Evolutionary conservation across 1,140 invertebrate genomes (phyloP).

Genomic region (Drosophila pachea): DNA sequence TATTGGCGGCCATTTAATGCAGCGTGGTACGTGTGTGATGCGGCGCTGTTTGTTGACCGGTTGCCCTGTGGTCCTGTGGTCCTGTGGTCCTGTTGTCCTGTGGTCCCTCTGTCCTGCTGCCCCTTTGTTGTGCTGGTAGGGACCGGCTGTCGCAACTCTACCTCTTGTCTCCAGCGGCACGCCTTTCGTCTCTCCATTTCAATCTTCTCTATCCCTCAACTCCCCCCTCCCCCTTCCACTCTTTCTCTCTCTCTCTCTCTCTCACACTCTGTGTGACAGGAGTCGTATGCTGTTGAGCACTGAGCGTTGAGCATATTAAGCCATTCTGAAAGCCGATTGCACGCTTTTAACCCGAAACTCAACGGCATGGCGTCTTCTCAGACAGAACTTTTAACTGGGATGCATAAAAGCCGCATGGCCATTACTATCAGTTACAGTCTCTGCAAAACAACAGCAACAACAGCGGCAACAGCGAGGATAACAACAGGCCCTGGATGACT

Average conservation of each 20-base stretch:
- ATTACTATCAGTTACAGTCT: slow-evolving; percentile 71
- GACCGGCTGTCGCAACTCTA: no score
- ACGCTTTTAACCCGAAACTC: slow-evolving; percentile 68
- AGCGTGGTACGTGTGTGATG: slow-evolving; percentile 41
- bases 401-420: slow-evolving; percentile 64
- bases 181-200: not conserved
- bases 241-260: no score
- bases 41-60: not conserved
- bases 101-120: not conserved
- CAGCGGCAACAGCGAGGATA: slow-evolving; percentile 27
- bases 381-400: slow-evolving; percentile 68
- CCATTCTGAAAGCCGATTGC: slow-evolving; percentile 57
- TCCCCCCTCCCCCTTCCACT: no score
- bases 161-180: not conserved
- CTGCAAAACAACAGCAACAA: slow-evolving; percentile 25
- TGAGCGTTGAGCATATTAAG: slow-evolving; percentile 58
- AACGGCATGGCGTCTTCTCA: slow-evolving; percentile 59
- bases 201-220: not conserved
- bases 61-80: slow-evolving; percentile 1
- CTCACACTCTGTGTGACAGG: not conserved
- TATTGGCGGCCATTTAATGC: slow-evolving; percentile 61
- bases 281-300: slow-evolving; percentile 13
- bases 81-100: not conserved
- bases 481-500: slow-evolving; percentile 25
- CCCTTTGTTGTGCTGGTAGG: not conserved